Evolutionary conservation across 2,113 vertebrate genomes (phyloP), one percentile per base, ranked within the genome.

Genomic region (Caloenas nicobarica): DNA sequence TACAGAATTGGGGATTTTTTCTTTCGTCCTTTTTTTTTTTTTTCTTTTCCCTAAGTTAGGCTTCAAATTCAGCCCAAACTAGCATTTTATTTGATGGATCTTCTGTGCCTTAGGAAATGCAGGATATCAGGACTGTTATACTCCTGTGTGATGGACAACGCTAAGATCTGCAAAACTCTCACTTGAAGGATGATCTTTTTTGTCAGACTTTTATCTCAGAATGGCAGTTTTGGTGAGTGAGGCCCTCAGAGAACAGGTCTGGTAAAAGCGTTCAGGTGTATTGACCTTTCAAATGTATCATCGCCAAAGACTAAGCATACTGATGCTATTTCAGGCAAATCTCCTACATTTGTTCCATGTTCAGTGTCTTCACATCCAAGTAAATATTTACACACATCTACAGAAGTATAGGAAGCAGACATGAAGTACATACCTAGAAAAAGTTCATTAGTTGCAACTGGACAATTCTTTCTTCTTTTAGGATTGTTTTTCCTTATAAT

Each of bases 131-230:
- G 25, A 70, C 48, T 74, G 16, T 44, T 74, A 84, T 22, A 81
- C 2, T 3, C 13, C 13, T 46, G 6, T 73, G 56, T 95, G 91
- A 86, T 48, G 65, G 80, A 89, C 92, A 91, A 56, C 9, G 57
- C 11, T 56, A 92, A 78, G 56, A 78, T 84, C 69, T 89, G 69
- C 86, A 93, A 92, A 95, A 68, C 72, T 89, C 48, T 29, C 77
- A 91, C 56, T 7, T 84, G 81, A 92, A 82, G 1, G 13, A 88
- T 72, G 42, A 78, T 46, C 23, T 88, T 81, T 88, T 89, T 86
- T 58, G 72, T 89, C 77, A 91, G 77, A 71, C n/a, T 81, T 91
- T 78, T 92, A 72, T 86, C 80, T 91, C 60, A 91, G 65, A 33
- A 58, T 78, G 53, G 73, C 57, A 89, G 36, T 94, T 97, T 84